These are phyloP conservation scores for Cylindroiulus punctatus DNA, from an alignment of 2,888 invertebrate genomes.

Conservation along the genomic window DNA sequence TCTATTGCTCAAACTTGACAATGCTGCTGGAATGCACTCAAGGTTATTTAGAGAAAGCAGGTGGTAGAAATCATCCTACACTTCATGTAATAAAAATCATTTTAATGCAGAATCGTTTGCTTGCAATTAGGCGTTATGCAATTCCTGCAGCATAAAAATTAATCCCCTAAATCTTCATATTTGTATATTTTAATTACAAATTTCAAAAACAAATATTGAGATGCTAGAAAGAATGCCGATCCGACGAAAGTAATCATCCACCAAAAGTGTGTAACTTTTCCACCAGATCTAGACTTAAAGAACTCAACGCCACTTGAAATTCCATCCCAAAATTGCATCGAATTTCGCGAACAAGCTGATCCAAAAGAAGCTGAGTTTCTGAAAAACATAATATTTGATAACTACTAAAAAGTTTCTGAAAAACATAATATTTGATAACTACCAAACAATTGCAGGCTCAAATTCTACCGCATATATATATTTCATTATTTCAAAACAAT, in stretches of 20 bases:
- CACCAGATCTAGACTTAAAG: slow-evolving; percentile 46
- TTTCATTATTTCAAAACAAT: no score
- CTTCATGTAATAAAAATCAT: background rate
- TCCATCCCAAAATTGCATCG: background rate
- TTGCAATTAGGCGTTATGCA: background rate
- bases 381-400: background rate
- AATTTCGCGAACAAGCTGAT: slow-evolving; percentile 50
- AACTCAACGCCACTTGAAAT: slow-evolving; percentile 28
- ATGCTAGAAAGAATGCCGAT: background rate
- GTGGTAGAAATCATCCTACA: no score
- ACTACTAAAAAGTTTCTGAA: slow-evolving; percentile 52
- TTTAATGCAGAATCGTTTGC: background rate
- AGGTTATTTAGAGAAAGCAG: no score
- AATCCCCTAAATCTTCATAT: slow-evolving; percentile 24
- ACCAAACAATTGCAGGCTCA: no score
- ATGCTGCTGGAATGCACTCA: no score
- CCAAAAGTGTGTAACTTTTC: slow-evolving; percentile 49
- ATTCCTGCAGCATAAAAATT: slow-evolving; percentile 25
- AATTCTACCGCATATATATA: no score
- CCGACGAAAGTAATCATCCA: background rate
- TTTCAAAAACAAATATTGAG: slow-evolving; percentile 16
- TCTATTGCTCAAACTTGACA: background rate
- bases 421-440: background rate
- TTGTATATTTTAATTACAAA: slow-evolving; percentile 34
- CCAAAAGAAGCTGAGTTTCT: slow-evolving; percentile 52